Evolutionary conservation across 2,797 vertebrate genomes (phyloP).

Genomic region (Cuculus canorus): DNA sequence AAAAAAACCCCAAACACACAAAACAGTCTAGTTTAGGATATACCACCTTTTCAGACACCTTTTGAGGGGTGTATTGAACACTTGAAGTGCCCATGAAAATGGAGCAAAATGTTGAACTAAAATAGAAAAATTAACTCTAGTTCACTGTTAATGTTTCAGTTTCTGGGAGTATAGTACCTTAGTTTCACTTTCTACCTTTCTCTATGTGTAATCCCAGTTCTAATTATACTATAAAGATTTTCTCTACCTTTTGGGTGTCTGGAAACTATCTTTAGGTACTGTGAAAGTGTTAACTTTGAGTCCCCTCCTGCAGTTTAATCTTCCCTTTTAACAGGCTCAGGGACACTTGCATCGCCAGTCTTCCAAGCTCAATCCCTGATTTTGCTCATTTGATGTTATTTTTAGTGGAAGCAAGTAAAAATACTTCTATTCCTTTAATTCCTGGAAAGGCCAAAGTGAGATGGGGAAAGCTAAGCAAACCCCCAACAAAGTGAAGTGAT

Average conservation of each 20-base stretch:
- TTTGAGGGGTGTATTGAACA: not conserved
- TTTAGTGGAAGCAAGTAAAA: not conserved
- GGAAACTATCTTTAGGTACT: not conserved
- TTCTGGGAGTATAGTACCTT: not conserved
- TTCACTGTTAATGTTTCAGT: not conserved
- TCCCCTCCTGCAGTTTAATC: not conserved
- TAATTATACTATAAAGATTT: not conserved
- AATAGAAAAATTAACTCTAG: not conserved
- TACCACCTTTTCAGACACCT: not conserved
- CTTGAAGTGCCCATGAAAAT: not conserved
- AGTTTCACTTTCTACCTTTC: not conserved
- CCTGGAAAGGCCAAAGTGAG: not conserved
- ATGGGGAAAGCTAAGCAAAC: not conserved
- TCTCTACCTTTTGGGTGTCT: not conserved
- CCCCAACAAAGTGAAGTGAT: not conserved
- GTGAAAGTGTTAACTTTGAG: not conserved
- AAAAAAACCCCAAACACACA: not conserved
- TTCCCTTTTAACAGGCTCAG: not conserved
- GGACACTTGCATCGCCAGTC: not conserved
- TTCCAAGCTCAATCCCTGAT: not conserved
- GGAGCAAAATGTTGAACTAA: not conserved
- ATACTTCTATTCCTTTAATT: constrained; percentile 18
- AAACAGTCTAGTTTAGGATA: not conserved
- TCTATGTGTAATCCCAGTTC: not conserved
- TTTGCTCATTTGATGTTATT: not conserved